Percentiles rank a stretch among this genome's conserved stretches.
Conservation (phyloP, 2,888 invertebrate species). For the Drosophila koepferae region DNA sequence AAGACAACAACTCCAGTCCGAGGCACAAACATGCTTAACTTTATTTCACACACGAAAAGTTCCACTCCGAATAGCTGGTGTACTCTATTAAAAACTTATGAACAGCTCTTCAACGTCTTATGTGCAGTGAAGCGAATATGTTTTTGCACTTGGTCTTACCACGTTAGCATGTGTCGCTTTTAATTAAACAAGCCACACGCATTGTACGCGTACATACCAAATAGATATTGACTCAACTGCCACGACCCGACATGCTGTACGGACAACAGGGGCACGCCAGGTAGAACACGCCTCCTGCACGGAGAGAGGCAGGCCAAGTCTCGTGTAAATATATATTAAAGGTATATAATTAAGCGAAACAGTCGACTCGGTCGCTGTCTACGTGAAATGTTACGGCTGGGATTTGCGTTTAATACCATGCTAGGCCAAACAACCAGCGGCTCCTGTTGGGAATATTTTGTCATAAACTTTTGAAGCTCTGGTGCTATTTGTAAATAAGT, state of each 20-base stretch:
- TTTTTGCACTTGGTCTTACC: conserved; percentile 19
- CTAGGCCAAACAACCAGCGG: conserved; percentile 7
- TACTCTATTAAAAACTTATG: conserved; percentile 11
- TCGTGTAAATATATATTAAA: conserved; percentile 45
- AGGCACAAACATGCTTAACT: conserved; percentile 6
- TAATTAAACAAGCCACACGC: conserved; percentile 62
- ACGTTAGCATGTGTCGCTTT: conserved; percentile 51
- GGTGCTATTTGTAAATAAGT: conserved; percentile 7
- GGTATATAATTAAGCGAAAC: conserved; percentile 31
- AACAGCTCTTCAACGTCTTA: conserved; percentile 17
- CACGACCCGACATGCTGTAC: conserved; percentile 24
- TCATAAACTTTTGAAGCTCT: conserved; percentile 3
- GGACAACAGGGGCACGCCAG: conserved; percentile 3
- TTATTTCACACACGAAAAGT: conserved; percentile 8
- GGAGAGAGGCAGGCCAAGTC: conserved; percentile 20
- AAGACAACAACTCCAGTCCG: conserved; percentile 1
- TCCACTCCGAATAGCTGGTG: conserved; percentile 2
- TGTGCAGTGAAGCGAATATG: conserved; percentile 34
- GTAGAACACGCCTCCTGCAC: conserved; percentile 27
- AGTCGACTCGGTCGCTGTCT: conserved; percentile 1
- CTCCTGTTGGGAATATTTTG: conserved; percentile 12
- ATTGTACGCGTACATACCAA: conserved; percentile 41
- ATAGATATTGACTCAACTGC: conserved; percentile 74
- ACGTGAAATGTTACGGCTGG: conserved; percentile 11
- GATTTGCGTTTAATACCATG: conserved; percentile 24